phyloP scores from a whole-genome alignment of 2,113 vertebrate genomes.

The Ginglymostoma cirratum region DNA sequence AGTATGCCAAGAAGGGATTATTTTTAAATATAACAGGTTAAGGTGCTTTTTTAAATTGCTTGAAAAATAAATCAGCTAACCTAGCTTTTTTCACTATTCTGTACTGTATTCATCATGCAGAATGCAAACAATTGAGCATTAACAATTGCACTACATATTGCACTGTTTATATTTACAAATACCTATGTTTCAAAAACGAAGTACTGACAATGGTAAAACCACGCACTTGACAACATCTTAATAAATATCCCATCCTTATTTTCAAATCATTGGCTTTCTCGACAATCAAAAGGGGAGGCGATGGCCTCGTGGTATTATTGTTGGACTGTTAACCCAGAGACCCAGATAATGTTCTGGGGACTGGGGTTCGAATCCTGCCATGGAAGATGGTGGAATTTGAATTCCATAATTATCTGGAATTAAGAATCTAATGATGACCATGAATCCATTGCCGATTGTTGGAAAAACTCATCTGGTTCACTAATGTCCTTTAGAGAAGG shows the following conservation, averaged over 20 bases:
- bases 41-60: not conserved
- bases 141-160: not conserved
- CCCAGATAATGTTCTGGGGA: too few relatives aligned
- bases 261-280: not conserved
- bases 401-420: too few relatives aligned
- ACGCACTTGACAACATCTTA: not conserved
- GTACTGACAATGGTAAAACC: not conserved
- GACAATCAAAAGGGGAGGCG: too few relatives aligned
- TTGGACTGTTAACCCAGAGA: too few relatives aligned
- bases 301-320: too few relatives aligned
- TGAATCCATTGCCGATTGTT: too few relatives aligned
- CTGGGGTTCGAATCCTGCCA: too few relatives aligned
- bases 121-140: not conserved
- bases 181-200: not conserved
- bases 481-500: too few relatives aligned
- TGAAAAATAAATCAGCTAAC: not conserved
- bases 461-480: too few relatives aligned
- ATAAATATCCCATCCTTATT: not conserved
- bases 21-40: not conserved
- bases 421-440: too few relatives aligned
- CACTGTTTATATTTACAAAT: not conserved
- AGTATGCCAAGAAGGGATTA: not conserved
- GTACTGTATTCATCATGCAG: not conserved
- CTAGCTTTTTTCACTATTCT: not conserved
- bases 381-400: too few relatives aligned